A percentile compares a stretch with the other conserved stretches of the same genome.
phyloP scores from a whole-genome alignment of 35 echinoderm and acorn worm species.

The Stichopus chloronotus region DNA sequence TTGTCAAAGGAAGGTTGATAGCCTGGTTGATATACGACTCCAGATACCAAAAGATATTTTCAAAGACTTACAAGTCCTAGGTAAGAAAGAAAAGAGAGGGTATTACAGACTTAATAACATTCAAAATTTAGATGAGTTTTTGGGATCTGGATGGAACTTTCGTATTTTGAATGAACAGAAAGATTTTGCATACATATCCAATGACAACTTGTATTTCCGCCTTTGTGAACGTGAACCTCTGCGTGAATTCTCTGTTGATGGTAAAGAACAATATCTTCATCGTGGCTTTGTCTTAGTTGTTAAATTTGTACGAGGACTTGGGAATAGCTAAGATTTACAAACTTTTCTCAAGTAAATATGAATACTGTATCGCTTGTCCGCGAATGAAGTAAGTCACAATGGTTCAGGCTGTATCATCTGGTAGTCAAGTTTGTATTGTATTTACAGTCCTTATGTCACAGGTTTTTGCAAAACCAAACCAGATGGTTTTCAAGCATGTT shows the following conservation, averaged over 20 bases:
- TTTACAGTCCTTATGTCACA: neutral
- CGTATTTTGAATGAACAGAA: conserved; percentile 48
- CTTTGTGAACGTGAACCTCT: conserved; percentile 60
- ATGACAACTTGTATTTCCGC: conserved; percentile 38
- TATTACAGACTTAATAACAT: conserved; percentile 22
- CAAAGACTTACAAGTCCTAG: conserved; percentile 19
- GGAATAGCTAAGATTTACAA: conserved; percentile 30
- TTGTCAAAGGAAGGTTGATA: conserved; percentile 14
- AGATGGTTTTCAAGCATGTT: conserved; percentile 26
- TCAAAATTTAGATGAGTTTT: conserved; percentile 34
- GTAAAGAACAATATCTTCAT: conserved; percentile 20
- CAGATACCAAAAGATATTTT: conserved; percentile 55
- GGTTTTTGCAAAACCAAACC: neutral
- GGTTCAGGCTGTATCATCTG: neutral
- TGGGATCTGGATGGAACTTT: conserved; percentile 59
- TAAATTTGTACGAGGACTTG: conserved; percentile 52
- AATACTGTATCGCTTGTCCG: neutral
- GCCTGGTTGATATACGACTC: conserved; percentile 51
- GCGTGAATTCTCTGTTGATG: conserved; percentile 51
- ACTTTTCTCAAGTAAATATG: neutral
- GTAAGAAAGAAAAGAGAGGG: neutral
- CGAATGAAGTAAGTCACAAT: neutral
- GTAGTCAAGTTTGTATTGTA: neutral
- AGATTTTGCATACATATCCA: conserved; percentile 59
- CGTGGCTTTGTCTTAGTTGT: conserved; percentile 54